Evolutionary conservation across 1,140 invertebrate genomes (phyloP).

Genomic region (Meloidogyne floridensis): DNA sequence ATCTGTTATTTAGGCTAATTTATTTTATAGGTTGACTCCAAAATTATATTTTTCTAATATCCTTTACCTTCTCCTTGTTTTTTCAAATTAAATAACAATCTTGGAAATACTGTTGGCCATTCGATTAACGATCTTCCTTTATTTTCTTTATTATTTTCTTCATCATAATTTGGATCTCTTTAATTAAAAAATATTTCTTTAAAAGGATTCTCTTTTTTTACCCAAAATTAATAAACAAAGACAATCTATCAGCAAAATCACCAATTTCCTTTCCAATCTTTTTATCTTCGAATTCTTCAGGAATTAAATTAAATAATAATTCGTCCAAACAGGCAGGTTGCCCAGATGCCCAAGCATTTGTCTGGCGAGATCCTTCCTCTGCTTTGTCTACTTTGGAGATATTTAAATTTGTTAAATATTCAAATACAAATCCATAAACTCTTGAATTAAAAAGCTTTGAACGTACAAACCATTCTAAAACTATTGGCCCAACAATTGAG

Average conservation of each 20-base stretch:
- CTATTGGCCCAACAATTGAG: constrained; percentile 12
- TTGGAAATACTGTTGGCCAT: constrained; percentile 1
- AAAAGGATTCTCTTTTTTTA: constrained; percentile 8
- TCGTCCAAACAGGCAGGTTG: constrained; percentile 21
- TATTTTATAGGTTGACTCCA: no score
- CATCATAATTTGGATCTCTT: constrained; percentile 21
- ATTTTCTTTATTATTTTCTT: neutral
- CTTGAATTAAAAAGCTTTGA: neutral
- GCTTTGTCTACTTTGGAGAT: constrained; percentile 11
- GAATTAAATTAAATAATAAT: constrained; percentile 13
- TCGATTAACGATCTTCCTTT: neutral
- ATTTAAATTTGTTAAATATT: neutral
- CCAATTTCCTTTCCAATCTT: neutral
- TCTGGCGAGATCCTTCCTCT: neutral
- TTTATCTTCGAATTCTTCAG: constrained; percentile 4
- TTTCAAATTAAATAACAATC: neutral
- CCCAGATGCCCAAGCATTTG: constrained; percentile 7
- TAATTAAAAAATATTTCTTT: neutral
- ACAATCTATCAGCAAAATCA: constrained; percentile 17
- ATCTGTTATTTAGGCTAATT: no score
- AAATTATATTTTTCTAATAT: no score
- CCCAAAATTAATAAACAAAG: constrained; percentile 17
- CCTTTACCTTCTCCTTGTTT: neutral
- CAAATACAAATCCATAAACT: constrained; percentile 18
- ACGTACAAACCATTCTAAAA: constrained; percentile 16